These are phyloP conservation scores for Monochamus alternatus DNA, from an alignment of 2,888 invertebrate species.

Conservation along the genomic window DNA sequence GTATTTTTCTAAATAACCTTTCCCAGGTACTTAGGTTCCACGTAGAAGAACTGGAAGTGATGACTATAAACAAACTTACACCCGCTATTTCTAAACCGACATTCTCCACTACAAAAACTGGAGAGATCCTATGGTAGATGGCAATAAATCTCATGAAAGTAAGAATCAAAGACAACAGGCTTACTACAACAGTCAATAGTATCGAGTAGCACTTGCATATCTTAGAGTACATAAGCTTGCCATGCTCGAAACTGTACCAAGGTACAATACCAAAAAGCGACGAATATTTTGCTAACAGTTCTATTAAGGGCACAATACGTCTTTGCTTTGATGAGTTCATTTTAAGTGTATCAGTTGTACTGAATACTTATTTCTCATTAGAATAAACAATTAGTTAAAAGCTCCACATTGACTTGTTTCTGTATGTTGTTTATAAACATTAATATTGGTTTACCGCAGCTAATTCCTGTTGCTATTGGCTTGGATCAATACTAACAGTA, in stretches of 20 bases:
- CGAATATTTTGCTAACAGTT: neutral
- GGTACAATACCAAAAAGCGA: neutral
- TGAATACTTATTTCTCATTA: too few relatives aligned
- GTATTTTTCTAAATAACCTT: neutral
- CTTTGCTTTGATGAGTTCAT: too few relatives aligned
- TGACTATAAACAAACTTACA: neutral
- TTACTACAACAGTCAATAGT: neutral
- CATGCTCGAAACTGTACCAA: neutral
- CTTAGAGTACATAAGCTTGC: neutral
- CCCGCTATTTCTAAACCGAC: neutral
- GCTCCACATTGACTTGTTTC: too few relatives aligned
- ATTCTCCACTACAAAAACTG: neutral
- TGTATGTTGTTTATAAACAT: too few relatives aligned
- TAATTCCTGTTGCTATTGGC: too few relatives aligned
- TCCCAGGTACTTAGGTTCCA: neutral
- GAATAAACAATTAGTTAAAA: too few relatives aligned
- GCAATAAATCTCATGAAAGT: neutral
- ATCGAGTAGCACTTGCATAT: slow-evolving; percentile 1
- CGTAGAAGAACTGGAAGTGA: neutral
- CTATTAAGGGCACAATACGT: too few relatives aligned
- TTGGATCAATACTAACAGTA: too few relatives aligned
- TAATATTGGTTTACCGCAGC: too few relatives aligned
- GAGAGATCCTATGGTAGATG: neutral
- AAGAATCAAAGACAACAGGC: neutral
- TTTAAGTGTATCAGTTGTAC: too few relatives aligned